Conservation (phyloP, 2,797 vertebrate species). For the Lutjanus argentimaculatus region DNA sequence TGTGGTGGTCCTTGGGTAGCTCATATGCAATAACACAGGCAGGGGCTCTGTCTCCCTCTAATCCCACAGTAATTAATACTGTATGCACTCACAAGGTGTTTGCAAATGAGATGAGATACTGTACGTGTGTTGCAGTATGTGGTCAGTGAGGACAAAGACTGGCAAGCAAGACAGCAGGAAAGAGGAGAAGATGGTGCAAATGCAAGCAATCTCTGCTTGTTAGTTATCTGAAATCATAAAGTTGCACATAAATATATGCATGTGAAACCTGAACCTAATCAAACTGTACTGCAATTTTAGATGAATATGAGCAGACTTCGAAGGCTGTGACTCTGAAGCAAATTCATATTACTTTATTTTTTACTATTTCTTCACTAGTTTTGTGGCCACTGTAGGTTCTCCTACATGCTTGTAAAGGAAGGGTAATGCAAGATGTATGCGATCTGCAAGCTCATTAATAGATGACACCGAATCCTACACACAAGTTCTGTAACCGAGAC, state of each 20-base stretch:
- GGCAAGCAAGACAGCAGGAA: not conserved
- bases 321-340: no score
- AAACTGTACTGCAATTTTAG: not conserved
- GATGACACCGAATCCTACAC: no score
- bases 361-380: no score
- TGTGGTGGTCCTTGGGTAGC: conserved; percentile 30
- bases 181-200: conserved; percentile 11
- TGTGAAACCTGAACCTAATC: not conserved
- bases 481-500: no score
- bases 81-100: conserved; percentile 34
- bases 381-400: no score
- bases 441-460: no score
- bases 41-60: conserved; percentile 36
- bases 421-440: no score
- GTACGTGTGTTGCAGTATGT: not conserved
- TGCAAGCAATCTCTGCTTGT: not conserved
- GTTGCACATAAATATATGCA: not conserved
- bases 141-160: not conserved
- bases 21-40: conserved; percentile 37
- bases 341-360: not conserved
- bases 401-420: no score
- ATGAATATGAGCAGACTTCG: not conserved
- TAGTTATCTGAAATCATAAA: not conserved
- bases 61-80: conserved; percentile 49
- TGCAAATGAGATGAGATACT: conserved; percentile 25